Base-by-base conservation (phyloP, 1,140 invertebrate genomes). In the Akabosia matsudoensis region DNA sequence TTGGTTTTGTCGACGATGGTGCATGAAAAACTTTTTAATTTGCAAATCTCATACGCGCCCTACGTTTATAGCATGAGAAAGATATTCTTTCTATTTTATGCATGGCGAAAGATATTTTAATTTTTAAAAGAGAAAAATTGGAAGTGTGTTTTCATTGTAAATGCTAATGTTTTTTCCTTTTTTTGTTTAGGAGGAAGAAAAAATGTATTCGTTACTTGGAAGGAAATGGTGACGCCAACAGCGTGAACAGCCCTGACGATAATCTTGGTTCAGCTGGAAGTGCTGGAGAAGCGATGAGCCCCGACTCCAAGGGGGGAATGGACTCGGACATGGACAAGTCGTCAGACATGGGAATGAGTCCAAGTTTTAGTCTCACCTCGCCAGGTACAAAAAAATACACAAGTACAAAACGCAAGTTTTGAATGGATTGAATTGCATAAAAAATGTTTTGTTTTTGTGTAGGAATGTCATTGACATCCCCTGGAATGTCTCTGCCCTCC, bases 151-250 rank as follows among this genome's bases (percentile, higher is more conserved):
- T n/a, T n/a, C n/a, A n/a, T n/a, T n/a, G n/a, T n/a, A n/a, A n/a
- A n/a, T n/a, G n/a, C n/a, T n/a, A n/a, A n/a, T n/a, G n/a, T n/a
- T n/a, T n/a, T n/a, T 45, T 45, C 37, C 7, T 45, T 45, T 45
- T 45, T 45, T 45, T 24, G 90, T 91, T 33, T 88, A 97, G 96
- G 88, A 93, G 96, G 88, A 98, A 98, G 90, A 98, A 98, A 88
- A 97, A 97, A 88, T 98, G 96, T 89, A 94, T 97, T 85, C 92
- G 95, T 79, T 97, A 97, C 87, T 92, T 95, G 90, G 89, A 91
- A 86, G 82, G 78, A 45, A 89, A 89, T 82, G 90, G 90, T 75
- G 91, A 92, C 83, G 92, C 83, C 30, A 72, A 16, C 7, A 82
- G 80, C 4, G 78, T 83, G 14, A 82, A 83, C 37, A 80, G 79